Evolutionary conservation across 2,113 vertebrate species (phyloP).

Genomic region (Siphamia tubifer): DNA sequence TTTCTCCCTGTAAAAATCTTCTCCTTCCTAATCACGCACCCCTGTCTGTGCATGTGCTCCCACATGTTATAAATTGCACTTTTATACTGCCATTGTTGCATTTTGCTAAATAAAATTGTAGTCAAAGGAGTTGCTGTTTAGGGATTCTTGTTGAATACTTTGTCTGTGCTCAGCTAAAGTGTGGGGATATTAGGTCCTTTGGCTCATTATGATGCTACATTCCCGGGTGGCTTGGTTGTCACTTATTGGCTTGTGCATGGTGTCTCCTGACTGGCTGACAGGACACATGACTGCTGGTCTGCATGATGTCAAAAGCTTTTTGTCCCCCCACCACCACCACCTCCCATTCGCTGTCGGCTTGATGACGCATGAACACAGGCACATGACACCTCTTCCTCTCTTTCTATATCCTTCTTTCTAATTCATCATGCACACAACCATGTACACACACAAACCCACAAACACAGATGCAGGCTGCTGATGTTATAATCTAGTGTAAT

Average conservation of each 20-base stretch:
- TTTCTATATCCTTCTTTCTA: slow-evolving; percentile 19
- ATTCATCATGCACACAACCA: slow-evolving; percentile 7
- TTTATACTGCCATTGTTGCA: not conserved
- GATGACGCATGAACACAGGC: slow-evolving; percentile 54
- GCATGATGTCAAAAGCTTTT: slow-evolving; percentile 67
- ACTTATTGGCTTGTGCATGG: slow-evolving; percentile 28
- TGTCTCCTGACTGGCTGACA: slow-evolving; percentile 49
- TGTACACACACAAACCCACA: not conserved
- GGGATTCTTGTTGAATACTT: not conserved
- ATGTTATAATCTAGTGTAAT: slow-evolving; percentile 69
- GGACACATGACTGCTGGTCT: slow-evolving; percentile 61
- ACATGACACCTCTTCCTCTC: slow-evolving; percentile 43
- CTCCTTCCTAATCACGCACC: slow-evolving; percentile 20
- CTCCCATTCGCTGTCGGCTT: slow-evolving; percentile 45
- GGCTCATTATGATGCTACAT: slow-evolving; percentile 16
- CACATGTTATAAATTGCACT: slow-evolving; percentile 21
- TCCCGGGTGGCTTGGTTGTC: slow-evolving; percentile 1
- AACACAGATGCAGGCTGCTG: slow-evolving; percentile 19
- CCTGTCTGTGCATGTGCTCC: slow-evolving; percentile 53
- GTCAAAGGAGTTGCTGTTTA: not conserved
- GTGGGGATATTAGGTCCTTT: slow-evolving; percentile 3
- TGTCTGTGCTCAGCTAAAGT: slow-evolving; percentile 35
- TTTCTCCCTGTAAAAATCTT: not conserved
- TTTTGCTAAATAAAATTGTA: not conserved
- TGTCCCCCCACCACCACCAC: too few relatives aligned